Conservation (phyloP, 1,140 invertebrate species). For the Drosophila lowei region DNA sequence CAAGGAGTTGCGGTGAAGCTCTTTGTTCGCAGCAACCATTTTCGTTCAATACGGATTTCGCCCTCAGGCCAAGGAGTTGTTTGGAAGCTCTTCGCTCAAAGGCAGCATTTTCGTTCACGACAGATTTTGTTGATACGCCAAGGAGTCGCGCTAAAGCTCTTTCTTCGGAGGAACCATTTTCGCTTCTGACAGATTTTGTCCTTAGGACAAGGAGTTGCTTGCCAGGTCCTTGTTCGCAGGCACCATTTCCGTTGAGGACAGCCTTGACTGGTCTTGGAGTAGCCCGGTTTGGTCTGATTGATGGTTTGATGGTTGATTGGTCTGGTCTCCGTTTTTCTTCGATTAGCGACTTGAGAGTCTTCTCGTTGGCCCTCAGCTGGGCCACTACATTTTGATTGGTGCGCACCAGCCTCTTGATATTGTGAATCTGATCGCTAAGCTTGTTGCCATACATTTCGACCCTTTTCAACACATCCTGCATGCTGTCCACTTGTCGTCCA, state of each 20-base stretch:
- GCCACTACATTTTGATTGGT: constrained; percentile 21
- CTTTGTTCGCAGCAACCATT: neutral
- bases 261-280: neutral
- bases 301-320: too few species aligned
- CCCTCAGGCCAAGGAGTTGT: too few species aligned
- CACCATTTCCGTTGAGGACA: neutral
- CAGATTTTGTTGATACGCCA: neutral
- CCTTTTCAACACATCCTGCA: constrained; percentile 27
- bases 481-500: constrained; percentile 16
- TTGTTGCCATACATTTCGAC: constrained; percentile 28
- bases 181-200: too few species aligned
- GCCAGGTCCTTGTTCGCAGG: too few species aligned
- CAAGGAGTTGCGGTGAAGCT: too few species aligned
- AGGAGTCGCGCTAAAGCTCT: constrained; percentile 1
- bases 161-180: too few species aligned
- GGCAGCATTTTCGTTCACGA: too few species aligned
- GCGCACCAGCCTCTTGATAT: constrained; percentile 26
- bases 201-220: too few species aligned
- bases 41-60: too few species aligned
- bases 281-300: neutral
- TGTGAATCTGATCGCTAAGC: constrained; percentile 14
- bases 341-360: constrained; percentile 5
- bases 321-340: neutral
- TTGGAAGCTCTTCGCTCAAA: too few species aligned
- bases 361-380: constrained; percentile 8